Evolutionary conservation across 2,113 vertebrate genomes (phyloP).

Genomic region (Trichomycterus rosablanca): DNA sequence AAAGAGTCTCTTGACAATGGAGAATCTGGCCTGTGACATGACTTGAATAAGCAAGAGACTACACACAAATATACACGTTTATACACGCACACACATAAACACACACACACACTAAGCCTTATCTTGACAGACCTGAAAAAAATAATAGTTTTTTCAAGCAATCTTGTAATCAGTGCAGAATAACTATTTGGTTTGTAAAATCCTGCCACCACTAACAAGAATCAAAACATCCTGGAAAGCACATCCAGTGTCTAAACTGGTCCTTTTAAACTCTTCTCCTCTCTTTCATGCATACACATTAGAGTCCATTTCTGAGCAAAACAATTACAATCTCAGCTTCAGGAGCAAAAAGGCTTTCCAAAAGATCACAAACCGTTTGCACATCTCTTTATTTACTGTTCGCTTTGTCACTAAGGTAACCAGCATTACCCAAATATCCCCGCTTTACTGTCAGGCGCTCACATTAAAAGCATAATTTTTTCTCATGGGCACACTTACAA

Average conservation of each 20-base stretch:
- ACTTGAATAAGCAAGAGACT: slow-evolving; percentile 72
- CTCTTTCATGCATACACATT: slow-evolving; percentile 3
- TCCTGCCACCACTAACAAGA: too few species aligned
- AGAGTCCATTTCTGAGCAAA: slow-evolving; percentile 47
- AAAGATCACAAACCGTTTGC: slow-evolving; percentile 50
- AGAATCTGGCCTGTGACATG: slow-evolving; percentile 74
- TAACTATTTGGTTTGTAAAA: neutral
- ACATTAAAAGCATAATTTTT: slow-evolving; percentile 58
- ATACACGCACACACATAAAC: slow-evolving; percentile 10
- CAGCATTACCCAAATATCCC: slow-evolving; percentile 63
- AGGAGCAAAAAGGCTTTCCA: slow-evolving; percentile 24
- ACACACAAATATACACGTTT: slow-evolving; percentile 12
- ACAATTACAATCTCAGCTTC: slow-evolving; percentile 22
- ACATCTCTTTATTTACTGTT: slow-evolving; percentile 58
- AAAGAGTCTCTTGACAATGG: slow-evolving; percentile 72
- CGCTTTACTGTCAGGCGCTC: slow-evolving; percentile 44
- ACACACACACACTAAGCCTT: slow-evolving; percentile 8
- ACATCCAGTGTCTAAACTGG: neutral
- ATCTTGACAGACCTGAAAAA: slow-evolving; percentile 20
- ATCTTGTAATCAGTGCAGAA: neutral
- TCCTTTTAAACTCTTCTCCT: too few species aligned
- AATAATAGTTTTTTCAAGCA: slow-evolving; percentile 2
- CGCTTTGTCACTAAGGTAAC: slow-evolving; percentile 65
- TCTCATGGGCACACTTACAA: slow-evolving; percentile 20
- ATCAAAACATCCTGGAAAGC: neutral